Evolutionary conservation across 2,113 vertebrate genomes (phyloP).

Genomic region (Thunnus thynnus): DNA sequence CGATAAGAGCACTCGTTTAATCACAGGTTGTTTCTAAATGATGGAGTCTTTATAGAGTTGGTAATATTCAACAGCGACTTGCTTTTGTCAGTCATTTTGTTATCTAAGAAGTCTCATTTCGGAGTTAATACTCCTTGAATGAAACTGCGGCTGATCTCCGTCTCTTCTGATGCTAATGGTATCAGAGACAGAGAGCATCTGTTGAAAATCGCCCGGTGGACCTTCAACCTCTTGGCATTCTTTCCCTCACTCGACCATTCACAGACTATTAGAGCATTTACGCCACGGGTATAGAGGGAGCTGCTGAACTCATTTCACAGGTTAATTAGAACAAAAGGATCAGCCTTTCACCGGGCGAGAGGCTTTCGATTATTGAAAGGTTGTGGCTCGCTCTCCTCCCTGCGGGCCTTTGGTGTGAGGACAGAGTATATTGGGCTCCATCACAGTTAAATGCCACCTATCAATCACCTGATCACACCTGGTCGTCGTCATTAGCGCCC

Average conservation of each 20-base stretch:
- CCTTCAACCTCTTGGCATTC: slow-evolving; percentile 87
- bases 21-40: background rate
- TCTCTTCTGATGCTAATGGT: slow-evolving; percentile 53
- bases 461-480: slow-evolving; percentile 73
- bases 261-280: slow-evolving; percentile 76
- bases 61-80: background rate
- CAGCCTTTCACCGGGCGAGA: slow-evolving; percentile 71
- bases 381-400: slow-evolving; percentile 68
- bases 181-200: slow-evolving; percentile 58
- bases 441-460: slow-evolving; percentile 79
- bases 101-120: background rate
- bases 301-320: slow-evolving; percentile 83
- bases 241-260: slow-evolving; percentile 62
- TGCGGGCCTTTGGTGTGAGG: slow-evolving; percentile 48
- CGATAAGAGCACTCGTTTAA: background rate
- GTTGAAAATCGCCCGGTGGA: slow-evolving; percentile 66
- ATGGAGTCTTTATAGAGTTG: background rate
- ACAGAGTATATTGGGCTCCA: slow-evolving; percentile 59
- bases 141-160: slow-evolving; percentile 22
- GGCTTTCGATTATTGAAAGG: slow-evolving; percentile 79
- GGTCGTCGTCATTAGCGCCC: slow-evolving; percentile 59
- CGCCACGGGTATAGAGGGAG: slow-evolving; percentile 55
- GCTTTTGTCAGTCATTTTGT: slow-evolving; percentile 14
- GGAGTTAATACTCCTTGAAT: slow-evolving; percentile 28
- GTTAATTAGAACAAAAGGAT: slow-evolving; percentile 87